phyloP scores from a whole-genome alignment of 37 sponge, comb jelly and placozoan genomes.

The Corticium candelabrum region DNA sequence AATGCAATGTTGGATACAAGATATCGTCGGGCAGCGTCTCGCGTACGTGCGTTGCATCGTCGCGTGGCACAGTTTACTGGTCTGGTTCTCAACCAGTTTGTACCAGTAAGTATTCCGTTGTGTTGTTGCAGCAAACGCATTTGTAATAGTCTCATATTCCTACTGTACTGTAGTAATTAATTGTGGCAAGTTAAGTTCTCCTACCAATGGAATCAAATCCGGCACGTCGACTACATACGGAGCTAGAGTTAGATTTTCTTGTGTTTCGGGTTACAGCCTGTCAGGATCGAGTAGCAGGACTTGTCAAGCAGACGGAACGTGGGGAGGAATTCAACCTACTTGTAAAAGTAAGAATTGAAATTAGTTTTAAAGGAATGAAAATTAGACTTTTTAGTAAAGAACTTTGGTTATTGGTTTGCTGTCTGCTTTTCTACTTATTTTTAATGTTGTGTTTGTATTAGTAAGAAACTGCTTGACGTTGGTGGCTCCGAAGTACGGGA shows the following conservation, averaged over 20 bases:
- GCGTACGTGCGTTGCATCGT: no score
- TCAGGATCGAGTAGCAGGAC: neutral
- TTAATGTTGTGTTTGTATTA: no score
- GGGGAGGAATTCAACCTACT: neutral
- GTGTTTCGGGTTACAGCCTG: neutral
- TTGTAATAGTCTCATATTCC: neutral
- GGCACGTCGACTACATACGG: neutral
- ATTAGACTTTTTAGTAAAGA: neutral
- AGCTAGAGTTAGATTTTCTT: neutral
- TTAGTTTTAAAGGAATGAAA: neutral
- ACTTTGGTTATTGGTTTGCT: no score
- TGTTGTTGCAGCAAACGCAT: no score
- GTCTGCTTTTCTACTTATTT: no score
- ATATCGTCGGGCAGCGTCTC: no score
- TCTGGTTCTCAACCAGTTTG: neutral
- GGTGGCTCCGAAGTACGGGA: no score
- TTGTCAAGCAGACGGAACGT: neutral
- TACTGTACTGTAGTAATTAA: neutral
- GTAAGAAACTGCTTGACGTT: no score
- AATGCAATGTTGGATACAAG: no score
- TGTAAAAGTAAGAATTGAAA: neutral
- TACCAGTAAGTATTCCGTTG: neutral
- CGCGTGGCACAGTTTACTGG: neutral
- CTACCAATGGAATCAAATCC: neutral
- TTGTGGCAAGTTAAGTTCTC: neutral